Percentiles rank a stretch among this genome's conserved stretches.
phyloP scores from a whole-genome alignment of 2,797 vertebrate species.

The Leptoclinus maculatus region DNA sequence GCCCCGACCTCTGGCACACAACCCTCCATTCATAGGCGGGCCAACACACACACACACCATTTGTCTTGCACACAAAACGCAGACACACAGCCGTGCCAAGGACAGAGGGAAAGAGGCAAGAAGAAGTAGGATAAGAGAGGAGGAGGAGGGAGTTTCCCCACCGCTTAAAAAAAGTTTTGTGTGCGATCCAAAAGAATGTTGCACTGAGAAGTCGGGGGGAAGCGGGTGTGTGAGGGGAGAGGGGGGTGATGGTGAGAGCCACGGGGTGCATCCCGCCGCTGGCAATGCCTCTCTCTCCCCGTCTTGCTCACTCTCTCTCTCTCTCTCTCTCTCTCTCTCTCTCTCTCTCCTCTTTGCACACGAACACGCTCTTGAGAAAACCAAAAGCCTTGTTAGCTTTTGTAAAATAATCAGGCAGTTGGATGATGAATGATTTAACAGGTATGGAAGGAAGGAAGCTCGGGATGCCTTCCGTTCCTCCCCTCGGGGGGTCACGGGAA shows the following conservation, averaged over 20 bases:
- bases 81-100: slow-evolving; percentile 32
- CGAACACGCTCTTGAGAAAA: slow-evolving; percentile 29
- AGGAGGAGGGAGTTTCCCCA: slow-evolving; percentile 42
- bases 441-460: slow-evolving; percentile 83
- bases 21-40: slow-evolving; percentile 51
- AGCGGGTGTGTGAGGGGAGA: slow-evolving; percentile 48
- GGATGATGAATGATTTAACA: slow-evolving; percentile 87
- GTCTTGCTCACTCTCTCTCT: slow-evolving; percentile 34
- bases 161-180: slow-evolving; percentile 67
- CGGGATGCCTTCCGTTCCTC: slow-evolving; percentile 79
- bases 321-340: slow-evolving; percentile 42
- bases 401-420: slow-evolving; percentile 87
- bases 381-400: slow-evolving; percentile 81
- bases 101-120: slow-evolving; percentile 36
- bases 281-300: slow-evolving; percentile 66
- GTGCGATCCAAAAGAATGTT: slow-evolving; percentile 63
- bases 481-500: slow-evolving; percentile 75
- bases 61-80: background rate
- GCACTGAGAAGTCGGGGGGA: slow-evolving; percentile 48
- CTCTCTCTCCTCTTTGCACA: slow-evolving; percentile 21
- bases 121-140: slow-evolving; percentile 51
- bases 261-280: slow-evolving; percentile 74
- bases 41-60: slow-evolving; percentile 16
- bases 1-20: slow-evolving; percentile 48
- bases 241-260: slow-evolving; percentile 54